Conservation (phyloP, 2,113 vertebrate genomes). For the Poicephalus meyeri region DNA sequence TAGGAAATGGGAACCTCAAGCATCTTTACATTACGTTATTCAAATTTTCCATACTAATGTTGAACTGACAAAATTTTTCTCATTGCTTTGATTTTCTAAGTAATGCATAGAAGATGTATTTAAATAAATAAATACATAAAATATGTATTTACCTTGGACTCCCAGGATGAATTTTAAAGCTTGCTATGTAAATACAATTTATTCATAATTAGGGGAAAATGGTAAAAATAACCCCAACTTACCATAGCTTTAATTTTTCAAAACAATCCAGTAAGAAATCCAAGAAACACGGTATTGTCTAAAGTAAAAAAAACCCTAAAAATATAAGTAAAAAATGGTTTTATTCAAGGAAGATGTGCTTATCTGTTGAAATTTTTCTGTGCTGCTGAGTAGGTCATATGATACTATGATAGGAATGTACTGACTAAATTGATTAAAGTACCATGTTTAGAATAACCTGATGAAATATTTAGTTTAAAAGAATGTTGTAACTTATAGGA, state of each 20-base stretch:
- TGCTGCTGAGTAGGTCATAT: not conserved
- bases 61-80: not conserved
- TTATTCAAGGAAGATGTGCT: not conserved
- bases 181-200: not conserved
- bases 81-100: not conserved
- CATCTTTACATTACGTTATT: not conserved
- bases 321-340: not conserved
- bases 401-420: not conserved
- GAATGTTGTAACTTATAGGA: not conserved
- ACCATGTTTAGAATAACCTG: not conserved
- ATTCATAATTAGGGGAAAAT: not conserved
- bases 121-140: not conserved
- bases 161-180: not conserved
- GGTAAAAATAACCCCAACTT: not conserved
- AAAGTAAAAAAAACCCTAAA: not conserved
- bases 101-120: not conserved
- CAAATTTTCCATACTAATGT: not conserved
- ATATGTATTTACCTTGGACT: not conserved
- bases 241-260: not conserved
- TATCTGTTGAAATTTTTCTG: not conserved
- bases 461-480: not conserved
- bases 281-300: not conserved
- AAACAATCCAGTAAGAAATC: not conserved
- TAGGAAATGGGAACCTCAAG: not conserved
- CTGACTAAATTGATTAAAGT: not conserved